These are phyloP conservation scores for Ophioderma brevispina DNA, from an alignment of 35 echinoderm and acorn worm species.

Conservation along the genomic window DNA sequence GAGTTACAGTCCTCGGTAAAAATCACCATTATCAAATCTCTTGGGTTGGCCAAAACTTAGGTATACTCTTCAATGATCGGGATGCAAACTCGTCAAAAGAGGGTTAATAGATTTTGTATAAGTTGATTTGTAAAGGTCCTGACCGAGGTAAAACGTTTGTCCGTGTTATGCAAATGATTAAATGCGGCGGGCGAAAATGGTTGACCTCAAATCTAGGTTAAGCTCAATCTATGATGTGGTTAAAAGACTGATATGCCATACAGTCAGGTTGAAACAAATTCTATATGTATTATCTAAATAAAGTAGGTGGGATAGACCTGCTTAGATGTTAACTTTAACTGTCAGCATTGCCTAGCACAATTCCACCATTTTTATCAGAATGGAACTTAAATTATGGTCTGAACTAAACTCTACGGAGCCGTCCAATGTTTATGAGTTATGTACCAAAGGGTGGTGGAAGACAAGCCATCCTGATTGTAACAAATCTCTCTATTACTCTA, in stretches of 20 bases:
- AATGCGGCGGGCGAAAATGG: background rate
- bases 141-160: constrained; percentile 6
- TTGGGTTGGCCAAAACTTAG: background rate
- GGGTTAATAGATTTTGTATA: background rate
- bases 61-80: background rate
- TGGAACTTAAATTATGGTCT: background rate
- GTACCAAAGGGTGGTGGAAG: background rate
- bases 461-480: background rate
- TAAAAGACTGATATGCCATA: background rate
- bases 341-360: background rate
- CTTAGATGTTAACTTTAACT: background rate
- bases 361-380: background rate
- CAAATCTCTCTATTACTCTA: background rate
- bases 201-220: background rate
- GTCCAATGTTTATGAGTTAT: background rate
- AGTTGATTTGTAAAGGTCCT: background rate
- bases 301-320: background rate
- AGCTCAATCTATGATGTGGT: background rate
- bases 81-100: background rate
- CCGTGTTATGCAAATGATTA: background rate
- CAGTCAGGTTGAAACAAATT: background rate
- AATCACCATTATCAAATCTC: background rate
- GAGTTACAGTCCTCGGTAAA: background rate
- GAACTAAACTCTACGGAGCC: background rate
- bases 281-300: background rate